Conservation (phyloP, 2,797 vertebrate species). For the Xiphophorus birchmanni region DNA sequence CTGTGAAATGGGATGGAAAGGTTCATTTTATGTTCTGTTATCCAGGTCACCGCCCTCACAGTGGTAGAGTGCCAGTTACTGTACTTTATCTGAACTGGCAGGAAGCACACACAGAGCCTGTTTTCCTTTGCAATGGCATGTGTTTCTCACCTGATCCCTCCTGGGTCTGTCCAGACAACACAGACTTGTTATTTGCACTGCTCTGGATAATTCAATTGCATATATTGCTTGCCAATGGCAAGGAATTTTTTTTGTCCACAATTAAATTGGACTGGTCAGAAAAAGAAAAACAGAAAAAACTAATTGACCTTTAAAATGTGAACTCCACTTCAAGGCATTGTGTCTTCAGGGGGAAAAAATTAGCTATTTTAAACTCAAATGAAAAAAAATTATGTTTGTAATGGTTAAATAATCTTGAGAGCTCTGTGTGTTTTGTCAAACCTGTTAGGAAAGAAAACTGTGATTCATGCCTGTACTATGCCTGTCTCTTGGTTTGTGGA, state of each 20-base stretch:
- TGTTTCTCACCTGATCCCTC: slow-evolving; percentile 67
- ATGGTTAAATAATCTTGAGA: not conserved
- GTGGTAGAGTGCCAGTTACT: slow-evolving; percentile 56
- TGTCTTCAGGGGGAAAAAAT: not conserved
- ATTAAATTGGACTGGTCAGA: slow-evolving; percentile 5
- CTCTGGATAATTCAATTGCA: slow-evolving; percentile 15
- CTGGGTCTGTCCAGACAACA: slow-evolving; percentile 24
- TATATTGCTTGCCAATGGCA: slow-evolving; percentile 13
- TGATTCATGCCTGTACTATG: not conserved
- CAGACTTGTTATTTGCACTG: slow-evolving; percentile 17
- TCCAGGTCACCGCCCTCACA: slow-evolving; percentile 70
- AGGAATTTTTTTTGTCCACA: slow-evolving; percentile 8
- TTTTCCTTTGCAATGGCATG: slow-evolving; percentile 39
- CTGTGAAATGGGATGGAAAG: slow-evolving; percentile 69
- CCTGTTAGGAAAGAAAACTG: not conserved
- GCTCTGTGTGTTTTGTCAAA: not conserved
- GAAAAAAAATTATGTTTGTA: not conserved
- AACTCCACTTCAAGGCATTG: not conserved
- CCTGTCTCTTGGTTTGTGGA: slow-evolving; percentile 2
- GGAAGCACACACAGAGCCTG: slow-evolving; percentile 45
- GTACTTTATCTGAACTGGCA: slow-evolving; percentile 54
- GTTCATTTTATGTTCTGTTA: slow-evolving; percentile 60
- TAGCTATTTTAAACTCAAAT: not conserved
- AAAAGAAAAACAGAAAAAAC: not conserved
- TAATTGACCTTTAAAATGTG: not conserved